Conservation (phyloP, 2,888 invertebrate species). For the Patella pellucida region DNA sequence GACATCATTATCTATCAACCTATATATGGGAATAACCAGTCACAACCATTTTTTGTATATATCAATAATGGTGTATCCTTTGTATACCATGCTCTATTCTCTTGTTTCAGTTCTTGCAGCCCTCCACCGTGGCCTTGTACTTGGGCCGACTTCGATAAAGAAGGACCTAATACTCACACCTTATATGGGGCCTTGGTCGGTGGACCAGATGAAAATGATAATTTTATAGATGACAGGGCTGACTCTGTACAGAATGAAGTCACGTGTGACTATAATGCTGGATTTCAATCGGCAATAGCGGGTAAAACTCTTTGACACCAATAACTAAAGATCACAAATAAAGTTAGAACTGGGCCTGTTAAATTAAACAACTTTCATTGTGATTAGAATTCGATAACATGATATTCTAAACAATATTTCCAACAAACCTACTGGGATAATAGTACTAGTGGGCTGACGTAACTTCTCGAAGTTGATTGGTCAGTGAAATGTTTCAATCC, state of each 20-base stretch:
- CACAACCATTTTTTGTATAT: too few species aligned
- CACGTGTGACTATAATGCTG: slow-evolving; percentile 63
- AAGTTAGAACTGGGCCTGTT: too few species aligned
- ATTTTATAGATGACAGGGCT: slow-evolving; percentile 51
- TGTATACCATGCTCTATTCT: neutral
- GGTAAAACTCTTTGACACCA: slow-evolving; percentile 47
- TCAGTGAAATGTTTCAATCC: too few species aligned
- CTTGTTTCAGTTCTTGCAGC: slow-evolving; percentile 38
- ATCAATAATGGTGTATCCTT: neutral
- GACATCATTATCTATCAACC: too few species aligned
- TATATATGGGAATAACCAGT: too few species aligned
- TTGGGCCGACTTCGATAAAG: slow-evolving; percentile 36
- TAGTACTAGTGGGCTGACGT: too few species aligned
- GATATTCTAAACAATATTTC: too few species aligned
- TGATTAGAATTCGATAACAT: too few species aligned
- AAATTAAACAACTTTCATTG: too few species aligned
- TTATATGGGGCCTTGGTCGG: slow-evolving; percentile 58
- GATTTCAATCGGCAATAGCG: slow-evolving; percentile 62
- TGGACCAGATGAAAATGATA: slow-evolving; percentile 54
- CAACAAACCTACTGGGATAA: too few species aligned
- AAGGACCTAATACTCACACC: slow-evolving; percentile 47
- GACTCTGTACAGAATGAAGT: slow-evolving; percentile 63
- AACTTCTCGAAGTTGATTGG: too few species aligned
- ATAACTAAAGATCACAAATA: too few species aligned
- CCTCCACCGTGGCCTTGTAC: slow-evolving; percentile 36